These are phyloP conservation scores for Camponotus vicinus DNA, from an alignment of 1,140 invertebrate species.

Conservation along the genomic window DNA sequence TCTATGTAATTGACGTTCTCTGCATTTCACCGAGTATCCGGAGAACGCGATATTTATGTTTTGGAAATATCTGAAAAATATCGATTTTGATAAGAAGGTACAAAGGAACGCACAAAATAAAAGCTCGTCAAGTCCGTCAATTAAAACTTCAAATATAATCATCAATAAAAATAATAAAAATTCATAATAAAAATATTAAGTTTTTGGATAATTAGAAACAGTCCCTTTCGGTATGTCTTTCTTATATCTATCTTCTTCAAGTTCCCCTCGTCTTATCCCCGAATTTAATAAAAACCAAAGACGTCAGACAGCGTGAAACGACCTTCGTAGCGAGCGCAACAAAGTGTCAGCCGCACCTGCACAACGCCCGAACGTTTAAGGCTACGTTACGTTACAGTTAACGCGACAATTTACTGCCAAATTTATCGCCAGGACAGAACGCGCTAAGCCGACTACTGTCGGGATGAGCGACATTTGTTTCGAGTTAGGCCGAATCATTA, in stretches of 20 bases:
- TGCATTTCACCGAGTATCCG: conserved; percentile 9
- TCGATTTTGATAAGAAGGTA: background rate
- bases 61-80: background rate
- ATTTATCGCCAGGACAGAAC: conserved; percentile 33
- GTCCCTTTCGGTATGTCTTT: background rate
- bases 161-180: too few species aligned
- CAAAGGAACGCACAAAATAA: background rate
- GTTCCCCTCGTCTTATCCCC: too few species aligned
- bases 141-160: background rate
- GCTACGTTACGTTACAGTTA: conserved; percentile 42
- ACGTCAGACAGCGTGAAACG: background rate
- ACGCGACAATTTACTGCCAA: conserved; percentile 56
- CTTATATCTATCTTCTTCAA: background rate
- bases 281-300: conserved; percentile 47
- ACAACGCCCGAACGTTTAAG: conserved; percentile 41
- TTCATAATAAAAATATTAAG: background rate
- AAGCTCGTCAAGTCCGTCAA: background rate
- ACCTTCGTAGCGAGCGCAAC: conserved; percentile 5
- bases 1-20: conserved; percentile 9
- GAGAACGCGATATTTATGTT: conserved; percentile 20
- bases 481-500: conserved; percentile 58
- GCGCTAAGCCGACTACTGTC: conserved; percentile 17
- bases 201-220: background rate
- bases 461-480: conserved; percentile 55
- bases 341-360: conserved; percentile 39